These are phyloP conservation scores for Leptobrachium leishanense DNA, from an alignment of 2,113 vertebrate species.

Conservation along the genomic window DNA sequence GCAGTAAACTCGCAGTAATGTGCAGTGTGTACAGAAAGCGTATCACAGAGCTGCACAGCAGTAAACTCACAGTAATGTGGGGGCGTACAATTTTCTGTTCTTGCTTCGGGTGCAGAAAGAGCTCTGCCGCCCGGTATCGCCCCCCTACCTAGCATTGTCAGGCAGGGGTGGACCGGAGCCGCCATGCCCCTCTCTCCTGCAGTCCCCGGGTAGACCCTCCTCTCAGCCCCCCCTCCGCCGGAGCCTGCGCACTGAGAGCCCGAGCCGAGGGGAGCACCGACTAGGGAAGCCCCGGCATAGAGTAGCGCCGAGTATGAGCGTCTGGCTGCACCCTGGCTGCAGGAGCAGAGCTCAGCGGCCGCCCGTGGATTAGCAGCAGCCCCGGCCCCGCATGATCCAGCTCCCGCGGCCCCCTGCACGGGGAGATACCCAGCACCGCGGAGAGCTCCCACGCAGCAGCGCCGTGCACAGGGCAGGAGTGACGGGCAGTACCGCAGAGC, in stretches of 20 bases:
- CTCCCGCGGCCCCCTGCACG: not conserved
- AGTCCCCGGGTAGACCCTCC: not conserved
- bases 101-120: too few relatives aligned
- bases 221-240: not conserved
- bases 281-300: not conserved
- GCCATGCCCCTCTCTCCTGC: not conserved
- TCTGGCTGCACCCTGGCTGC: not conserved
- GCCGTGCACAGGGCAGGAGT: not conserved
- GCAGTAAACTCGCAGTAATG: too few relatives aligned
- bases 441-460: not conserved
- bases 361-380: not conserved
- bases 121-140: too few relatives aligned
- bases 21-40: too few relatives aligned
- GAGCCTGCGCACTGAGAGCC: conserved; percentile 8
- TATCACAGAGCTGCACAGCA: too few relatives aligned
- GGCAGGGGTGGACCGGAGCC: too few relatives aligned
- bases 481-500: not conserved
- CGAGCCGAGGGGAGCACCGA: not conserved
- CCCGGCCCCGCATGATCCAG: not conserved
- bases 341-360: not conserved
- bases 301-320: not conserved
- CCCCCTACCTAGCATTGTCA: too few relatives aligned
- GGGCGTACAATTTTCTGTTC: too few relatives aligned
- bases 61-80: too few relatives aligned
- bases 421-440: not conserved